phyloP scores from a whole-genome alignment of 2,797 vertebrate species.

The Okamejei kenojei region DNA sequence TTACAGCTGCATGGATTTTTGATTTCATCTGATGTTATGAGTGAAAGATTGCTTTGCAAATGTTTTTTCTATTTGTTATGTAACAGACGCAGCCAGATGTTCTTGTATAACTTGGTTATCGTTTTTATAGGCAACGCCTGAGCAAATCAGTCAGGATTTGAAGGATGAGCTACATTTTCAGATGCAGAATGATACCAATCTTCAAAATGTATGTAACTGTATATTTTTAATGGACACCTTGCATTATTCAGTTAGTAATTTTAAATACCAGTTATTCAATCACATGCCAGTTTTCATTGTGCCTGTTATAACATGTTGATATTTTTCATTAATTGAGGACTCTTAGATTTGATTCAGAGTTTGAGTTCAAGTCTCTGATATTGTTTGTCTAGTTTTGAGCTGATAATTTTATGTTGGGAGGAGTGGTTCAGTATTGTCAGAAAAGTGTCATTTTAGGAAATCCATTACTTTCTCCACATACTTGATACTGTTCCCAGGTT shows the following conservation, averaged over 20 bases:
- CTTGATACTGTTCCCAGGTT: not conserved
- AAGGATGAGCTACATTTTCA: conserved; percentile 69
- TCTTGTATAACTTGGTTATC: not conserved
- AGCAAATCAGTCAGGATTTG: conserved; percentile 83
- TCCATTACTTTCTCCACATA: not conserved
- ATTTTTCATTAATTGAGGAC: not conserved
- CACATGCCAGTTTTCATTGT: not conserved
- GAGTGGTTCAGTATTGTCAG: not conserved
- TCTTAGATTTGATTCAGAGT: not conserved
- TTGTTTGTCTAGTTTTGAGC: not conserved
- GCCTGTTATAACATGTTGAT: not conserved
- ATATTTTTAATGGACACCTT: not conserved
- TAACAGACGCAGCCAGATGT: not conserved
- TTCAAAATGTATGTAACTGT: conserved; percentile 65
- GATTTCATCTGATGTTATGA: not conserved
- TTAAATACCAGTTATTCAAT: not conserved
- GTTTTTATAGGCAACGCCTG: conserved; percentile 70
- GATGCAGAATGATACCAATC: conserved; percentile 67
- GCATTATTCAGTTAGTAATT: not conserved
- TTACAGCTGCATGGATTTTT: not conserved
- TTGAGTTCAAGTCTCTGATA: not conserved
- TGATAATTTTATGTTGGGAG: not conserved
- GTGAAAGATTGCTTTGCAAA: not conserved
- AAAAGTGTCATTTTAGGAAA: not conserved
- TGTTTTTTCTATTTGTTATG: not conserved